Evolutionary conservation across 2,113 vertebrate species (phyloP).

Genomic region (Piprites chloris): DNA sequence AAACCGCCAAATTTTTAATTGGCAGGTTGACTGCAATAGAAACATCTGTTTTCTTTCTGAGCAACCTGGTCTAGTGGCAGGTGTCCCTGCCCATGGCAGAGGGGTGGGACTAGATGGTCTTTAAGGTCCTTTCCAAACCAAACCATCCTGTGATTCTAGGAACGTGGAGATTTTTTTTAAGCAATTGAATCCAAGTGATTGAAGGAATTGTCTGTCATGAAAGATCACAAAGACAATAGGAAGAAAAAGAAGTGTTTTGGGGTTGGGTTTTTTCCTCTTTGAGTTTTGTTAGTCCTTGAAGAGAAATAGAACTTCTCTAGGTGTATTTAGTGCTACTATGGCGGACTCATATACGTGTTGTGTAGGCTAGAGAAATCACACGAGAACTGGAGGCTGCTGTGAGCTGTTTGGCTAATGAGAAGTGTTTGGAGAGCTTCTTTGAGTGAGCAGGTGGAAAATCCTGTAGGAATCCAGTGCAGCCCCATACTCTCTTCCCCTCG

Average conservation of each 20-base stretch:
- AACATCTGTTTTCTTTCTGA: background rate
- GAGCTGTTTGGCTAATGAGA: background rate
- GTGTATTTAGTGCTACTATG: background rate
- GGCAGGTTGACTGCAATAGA: background rate
- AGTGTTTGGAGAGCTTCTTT: background rate
- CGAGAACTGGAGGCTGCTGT: background rate
- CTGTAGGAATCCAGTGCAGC: background rate
- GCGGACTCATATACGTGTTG: background rate
- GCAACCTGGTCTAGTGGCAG: background rate
- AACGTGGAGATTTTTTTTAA: background rate
- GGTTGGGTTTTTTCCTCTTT: background rate
- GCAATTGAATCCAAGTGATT: background rate
- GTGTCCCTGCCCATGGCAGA: background rate
- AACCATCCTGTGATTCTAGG: background rate
- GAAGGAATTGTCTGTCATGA: background rate
- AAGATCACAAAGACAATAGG: background rate
- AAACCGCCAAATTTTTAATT: background rate
- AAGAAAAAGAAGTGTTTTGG: background rate
- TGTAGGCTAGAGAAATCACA: background rate
- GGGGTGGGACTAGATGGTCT: background rate
- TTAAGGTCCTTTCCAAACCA: background rate
- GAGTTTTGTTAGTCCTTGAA: background rate
- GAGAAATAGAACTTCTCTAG: background rate
- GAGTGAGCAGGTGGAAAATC: background rate
- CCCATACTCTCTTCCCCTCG: background rate